A percentile compares a stretch with the other conserved stretches of the same genome.
phyloP scores from a whole-genome alignment of 2,113 vertebrate species.

The Cercopithecus mona region DNA sequence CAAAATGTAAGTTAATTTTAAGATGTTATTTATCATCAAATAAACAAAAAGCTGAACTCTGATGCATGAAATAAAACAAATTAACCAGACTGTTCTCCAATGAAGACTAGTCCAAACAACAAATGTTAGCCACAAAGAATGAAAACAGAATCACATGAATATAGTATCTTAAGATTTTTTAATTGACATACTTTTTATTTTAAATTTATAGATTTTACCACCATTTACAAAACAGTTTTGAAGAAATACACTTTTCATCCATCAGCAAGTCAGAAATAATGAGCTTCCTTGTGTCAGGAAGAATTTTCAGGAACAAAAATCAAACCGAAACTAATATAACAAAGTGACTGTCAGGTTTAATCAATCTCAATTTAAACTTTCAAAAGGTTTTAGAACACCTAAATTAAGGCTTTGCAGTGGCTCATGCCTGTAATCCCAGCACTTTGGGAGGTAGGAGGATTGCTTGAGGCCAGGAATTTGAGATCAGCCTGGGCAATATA shows the following conservation, averaged over 20 bases:
- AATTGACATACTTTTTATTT: not conserved
- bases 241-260: slow-evolving; percentile 14
- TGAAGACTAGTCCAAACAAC: slow-evolving; percentile 8
- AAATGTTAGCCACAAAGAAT: slow-evolving; percentile 7
- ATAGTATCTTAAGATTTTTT: not conserved
- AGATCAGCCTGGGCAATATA: too few relatives aligned
- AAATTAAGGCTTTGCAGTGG: not conserved
- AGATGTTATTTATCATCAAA: slow-evolving; percentile 35
- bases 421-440: too few relatives aligned
- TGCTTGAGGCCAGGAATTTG: too few relatives aligned
- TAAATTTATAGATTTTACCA: slow-evolving; percentile 4
- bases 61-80: not conserved
- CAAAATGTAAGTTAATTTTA: not conserved
- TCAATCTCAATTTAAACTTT: not conserved
- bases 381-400: slow-evolving; percentile 37
- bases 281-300: slow-evolving; percentile 23
- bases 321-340: slow-evolving; percentile 26
- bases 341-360: not conserved
- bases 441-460: too few relatives aligned
- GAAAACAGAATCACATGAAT: not conserved
- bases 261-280: slow-evolving; percentile 36
- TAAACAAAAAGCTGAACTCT: slow-evolving; percentile 13
- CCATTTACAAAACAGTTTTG: slow-evolving; percentile 17
- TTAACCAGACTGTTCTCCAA: not conserved
- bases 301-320: slow-evolving; percentile 28